phyloP scores from a whole-genome alignment of 2,797 vertebrate genomes.

The Graptemys geographica region DNA sequence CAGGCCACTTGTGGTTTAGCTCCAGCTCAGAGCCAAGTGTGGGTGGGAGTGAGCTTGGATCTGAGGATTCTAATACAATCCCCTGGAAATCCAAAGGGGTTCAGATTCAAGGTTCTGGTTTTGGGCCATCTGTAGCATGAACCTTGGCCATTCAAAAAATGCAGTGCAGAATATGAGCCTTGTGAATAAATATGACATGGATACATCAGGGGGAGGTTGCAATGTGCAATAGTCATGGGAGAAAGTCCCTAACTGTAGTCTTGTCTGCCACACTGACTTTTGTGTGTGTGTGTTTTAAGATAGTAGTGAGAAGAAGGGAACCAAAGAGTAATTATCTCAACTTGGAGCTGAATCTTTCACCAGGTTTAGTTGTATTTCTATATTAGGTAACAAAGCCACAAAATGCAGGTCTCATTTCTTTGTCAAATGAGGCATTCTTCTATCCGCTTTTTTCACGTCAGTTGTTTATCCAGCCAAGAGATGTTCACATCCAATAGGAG shows the following conservation, averaged over 20 bases:
- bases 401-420: conserved; percentile 3
- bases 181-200: not conserved
- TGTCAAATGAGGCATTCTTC: not conserved
- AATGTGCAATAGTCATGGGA: not conserved
- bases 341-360: not conserved
- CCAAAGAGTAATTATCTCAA: conserved; percentile 37
- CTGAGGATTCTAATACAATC: conserved; percentile 41
- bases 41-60: conserved; percentile 39
- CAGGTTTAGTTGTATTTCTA: not conserved
- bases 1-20: conserved; percentile 52
- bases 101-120: conserved; percentile 30
- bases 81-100: conserved; percentile 33
- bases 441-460: not conserved
- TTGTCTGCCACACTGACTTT: conserved; percentile 41
- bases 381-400: not conserved
- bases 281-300: not conserved
- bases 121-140: conserved; percentile 25
- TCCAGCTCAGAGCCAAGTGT: conserved; percentile 25
- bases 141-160: not conserved
- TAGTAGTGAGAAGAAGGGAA: conserved; percentile 22
- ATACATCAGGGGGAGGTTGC: not conserved
- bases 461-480: not conserved
- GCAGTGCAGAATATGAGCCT: conserved; percentile 31
- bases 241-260: not conserved
- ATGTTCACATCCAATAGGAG: not conserved